A percentile compares a stretch with the other conserved stretches of the same genome.
phyloP scores from a whole-genome alignment of 2,888 invertebrate genomes.

The Ametastegia equiseti region DNA sequence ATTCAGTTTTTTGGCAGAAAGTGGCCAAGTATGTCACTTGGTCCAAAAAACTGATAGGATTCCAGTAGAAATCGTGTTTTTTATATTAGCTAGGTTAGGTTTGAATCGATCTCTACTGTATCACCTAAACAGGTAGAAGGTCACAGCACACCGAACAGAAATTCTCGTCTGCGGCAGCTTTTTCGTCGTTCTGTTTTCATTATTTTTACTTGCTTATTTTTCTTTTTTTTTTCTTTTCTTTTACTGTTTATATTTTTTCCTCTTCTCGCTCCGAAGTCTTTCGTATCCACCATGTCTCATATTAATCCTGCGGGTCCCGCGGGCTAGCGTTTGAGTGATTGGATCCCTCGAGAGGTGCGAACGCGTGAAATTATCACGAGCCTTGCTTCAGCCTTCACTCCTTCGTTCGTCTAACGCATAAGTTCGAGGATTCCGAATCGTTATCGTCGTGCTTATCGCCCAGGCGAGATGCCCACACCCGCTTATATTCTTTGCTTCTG shows the following conservation, averaged over 20 bases:
- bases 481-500: background rate
- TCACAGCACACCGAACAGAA: background rate
- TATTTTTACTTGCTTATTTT: background rate
- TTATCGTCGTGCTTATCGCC: conserved; percentile 6
- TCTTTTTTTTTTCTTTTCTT: background rate
- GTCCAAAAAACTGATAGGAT: too few relatives aligned
- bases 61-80: too few relatives aligned
- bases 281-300: conserved; percentile 25
- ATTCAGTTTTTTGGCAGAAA: too few relatives aligned
- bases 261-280: background rate
- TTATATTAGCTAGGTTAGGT: too few relatives aligned
- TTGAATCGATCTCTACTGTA: too few relatives aligned
- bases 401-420: background rate
- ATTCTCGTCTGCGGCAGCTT: background rate
- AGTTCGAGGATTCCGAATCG: background rate
- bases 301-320: conserved; percentile 37
- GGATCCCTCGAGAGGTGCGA: conserved; percentile 43
- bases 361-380: conserved; percentile 44
- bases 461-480: background rate
- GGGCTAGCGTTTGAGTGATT: conserved; percentile 43
- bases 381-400: conserved; percentile 3
- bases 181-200: background rate
- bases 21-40: too few relatives aligned
- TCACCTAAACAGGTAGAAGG: too few relatives aligned
- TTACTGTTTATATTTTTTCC: background rate